These are phyloP conservation scores for Salarias fasciatus DNA, from an alignment of 2,797 vertebrate genomes.

Conservation along the genomic window DNA sequence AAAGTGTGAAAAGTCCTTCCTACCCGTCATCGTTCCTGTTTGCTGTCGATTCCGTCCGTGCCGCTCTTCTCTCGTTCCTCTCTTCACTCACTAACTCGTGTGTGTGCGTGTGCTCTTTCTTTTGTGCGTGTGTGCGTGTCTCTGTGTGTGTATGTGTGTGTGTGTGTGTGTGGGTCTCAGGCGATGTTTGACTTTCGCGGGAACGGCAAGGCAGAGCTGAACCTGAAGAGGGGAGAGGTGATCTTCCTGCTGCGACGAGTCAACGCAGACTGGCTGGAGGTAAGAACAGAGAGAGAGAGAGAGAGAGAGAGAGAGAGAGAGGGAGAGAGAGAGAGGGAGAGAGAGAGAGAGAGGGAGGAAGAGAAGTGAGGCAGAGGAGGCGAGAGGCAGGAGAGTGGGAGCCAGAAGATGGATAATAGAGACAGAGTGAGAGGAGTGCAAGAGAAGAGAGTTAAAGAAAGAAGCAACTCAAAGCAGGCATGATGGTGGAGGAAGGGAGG, in stretches of 20 bases:
- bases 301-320: slow-evolving; percentile 7
- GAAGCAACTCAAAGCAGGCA: not conserved
- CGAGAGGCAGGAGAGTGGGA: not conserved
- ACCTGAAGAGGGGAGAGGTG: slow-evolving; percentile 90
- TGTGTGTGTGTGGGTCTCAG: slow-evolving; percentile 72
- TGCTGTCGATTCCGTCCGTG: slow-evolving; percentile 40
- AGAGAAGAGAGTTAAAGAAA: not conserved
- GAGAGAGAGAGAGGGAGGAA: slow-evolving; percentile 14
- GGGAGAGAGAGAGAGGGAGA: slow-evolving; percentile 6
- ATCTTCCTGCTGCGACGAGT: slow-evolving; percentile 93
- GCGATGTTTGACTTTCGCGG: slow-evolving; percentile 93
- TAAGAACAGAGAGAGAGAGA: slow-evolving; percentile 66
- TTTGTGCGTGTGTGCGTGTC: slow-evolving; percentile 11
- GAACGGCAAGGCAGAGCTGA: slow-evolving; percentile 88
- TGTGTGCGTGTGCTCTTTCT: no score
- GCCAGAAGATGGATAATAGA: slow-evolving; percentile 10
- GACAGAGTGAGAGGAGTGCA: slow-evolving; percentile 2
- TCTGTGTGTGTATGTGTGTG: slow-evolving; percentile 40
- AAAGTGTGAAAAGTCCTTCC: slow-evolving; percentile 57
- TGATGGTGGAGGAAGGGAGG: not conserved
- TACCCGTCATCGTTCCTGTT: slow-evolving; percentile 69
- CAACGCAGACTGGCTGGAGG: slow-evolving; percentile 97
- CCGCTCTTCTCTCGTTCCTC: slow-evolving; percentile 38
- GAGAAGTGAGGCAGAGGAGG: slow-evolving; percentile 28
- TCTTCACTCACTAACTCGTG: slow-evolving; percentile 46